These are phyloP conservation scores for Poeciliopsis turneri DNA, from an alignment of 2,797 vertebrate genomes.

Conservation along the genomic window DNA sequence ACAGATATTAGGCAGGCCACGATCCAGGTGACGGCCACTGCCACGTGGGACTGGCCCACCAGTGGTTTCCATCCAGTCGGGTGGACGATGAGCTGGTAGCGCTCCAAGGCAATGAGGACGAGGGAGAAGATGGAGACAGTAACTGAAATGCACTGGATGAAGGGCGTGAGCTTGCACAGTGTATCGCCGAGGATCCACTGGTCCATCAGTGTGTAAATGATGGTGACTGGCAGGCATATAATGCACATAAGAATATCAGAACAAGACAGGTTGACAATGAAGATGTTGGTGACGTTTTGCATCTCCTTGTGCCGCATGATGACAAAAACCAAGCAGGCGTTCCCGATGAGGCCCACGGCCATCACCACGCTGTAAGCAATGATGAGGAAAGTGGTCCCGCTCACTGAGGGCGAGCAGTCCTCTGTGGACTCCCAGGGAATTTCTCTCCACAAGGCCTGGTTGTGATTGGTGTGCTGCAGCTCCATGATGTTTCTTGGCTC, in stretches of 20 bases:
- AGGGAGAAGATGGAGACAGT: slow-evolving; percentile 86
- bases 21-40: slow-evolving; percentile 83
- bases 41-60: slow-evolving; percentile 84
- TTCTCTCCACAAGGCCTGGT: slow-evolving; percentile 65
- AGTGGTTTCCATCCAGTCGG: slow-evolving; percentile 87
- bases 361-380: slow-evolving; percentile 84
- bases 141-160: slow-evolving; percentile 84
- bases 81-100: slow-evolving; percentile 88
- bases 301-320: slow-evolving; percentile 85
- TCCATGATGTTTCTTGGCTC: slow-evolving; percentile 67
- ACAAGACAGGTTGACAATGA: slow-evolving; percentile 87
- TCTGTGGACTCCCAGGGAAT: slow-evolving; percentile 61
- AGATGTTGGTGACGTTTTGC: slow-evolving; percentile 88
- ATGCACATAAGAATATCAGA: slow-evolving; percentile 87
- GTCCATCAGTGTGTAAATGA: slow-evolving; percentile 89
- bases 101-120: slow-evolving; percentile 87
- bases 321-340: slow-evolving; percentile 85
- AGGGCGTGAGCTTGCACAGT: slow-evolving; percentile 85
- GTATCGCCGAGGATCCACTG: slow-evolving; percentile 85
- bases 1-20: slow-evolving; percentile 82
- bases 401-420: slow-evolving; percentile 77
- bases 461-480: slow-evolving; percentile 73
- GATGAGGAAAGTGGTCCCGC: slow-evolving; percentile 84
- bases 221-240: slow-evolving; percentile 84
- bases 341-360: slow-evolving; percentile 85